phyloP scores from a whole-genome alignment of 1,140 invertebrate genomes.

The Cardiocondyla obscurior region DNA sequence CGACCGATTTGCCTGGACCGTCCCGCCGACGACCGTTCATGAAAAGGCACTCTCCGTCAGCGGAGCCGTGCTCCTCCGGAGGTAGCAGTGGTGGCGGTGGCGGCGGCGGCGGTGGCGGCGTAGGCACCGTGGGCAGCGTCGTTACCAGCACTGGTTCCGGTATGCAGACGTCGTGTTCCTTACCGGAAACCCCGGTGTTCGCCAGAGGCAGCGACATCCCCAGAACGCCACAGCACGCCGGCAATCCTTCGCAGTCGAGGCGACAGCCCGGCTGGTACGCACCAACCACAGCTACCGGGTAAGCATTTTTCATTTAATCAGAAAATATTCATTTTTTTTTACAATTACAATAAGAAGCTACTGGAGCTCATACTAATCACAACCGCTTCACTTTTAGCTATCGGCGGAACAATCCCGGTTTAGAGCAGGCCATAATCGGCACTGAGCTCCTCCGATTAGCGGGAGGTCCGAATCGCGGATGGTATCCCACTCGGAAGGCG shows the following conservation, averaged over 20 bases:
- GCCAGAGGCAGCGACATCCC: conserved; percentile 91
- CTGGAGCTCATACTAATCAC: not conserved
- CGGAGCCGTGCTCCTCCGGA: conserved; percentile 83
- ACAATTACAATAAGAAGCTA: not conserved
- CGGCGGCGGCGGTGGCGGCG: conserved; percentile 82
- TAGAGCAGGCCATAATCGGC: conserved; percentile 88
- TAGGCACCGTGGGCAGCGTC: conserved; percentile 82
- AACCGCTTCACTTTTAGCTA: conserved; percentile 79
- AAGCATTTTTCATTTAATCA: conserved; percentile 19
- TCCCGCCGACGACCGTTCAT: conserved; percentile 82
- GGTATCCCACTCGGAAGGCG: conserved; percentile 88
- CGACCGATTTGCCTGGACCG: conserved; percentile 86
- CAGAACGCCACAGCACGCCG: conserved; percentile 87
- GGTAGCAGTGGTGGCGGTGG: conserved; percentile 84
- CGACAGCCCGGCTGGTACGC: conserved; percentile 82
- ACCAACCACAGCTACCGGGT: conserved; percentile 81
- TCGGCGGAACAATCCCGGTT: conserved; percentile 87
- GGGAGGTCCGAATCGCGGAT: conserved; percentile 91
- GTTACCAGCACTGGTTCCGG: conserved; percentile 78
- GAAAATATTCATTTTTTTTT: not conserved
- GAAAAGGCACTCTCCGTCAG: conserved; percentile 83
- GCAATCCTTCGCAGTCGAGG: conserved; percentile 79
- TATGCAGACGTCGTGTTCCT: conserved; percentile 91
- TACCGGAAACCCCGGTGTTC: conserved; percentile 93
- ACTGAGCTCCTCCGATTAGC: conserved; percentile 90